Evolutionary conservation across 2,113 vertebrate genomes (phyloP).

Genomic region (Pipa parva): DNA sequence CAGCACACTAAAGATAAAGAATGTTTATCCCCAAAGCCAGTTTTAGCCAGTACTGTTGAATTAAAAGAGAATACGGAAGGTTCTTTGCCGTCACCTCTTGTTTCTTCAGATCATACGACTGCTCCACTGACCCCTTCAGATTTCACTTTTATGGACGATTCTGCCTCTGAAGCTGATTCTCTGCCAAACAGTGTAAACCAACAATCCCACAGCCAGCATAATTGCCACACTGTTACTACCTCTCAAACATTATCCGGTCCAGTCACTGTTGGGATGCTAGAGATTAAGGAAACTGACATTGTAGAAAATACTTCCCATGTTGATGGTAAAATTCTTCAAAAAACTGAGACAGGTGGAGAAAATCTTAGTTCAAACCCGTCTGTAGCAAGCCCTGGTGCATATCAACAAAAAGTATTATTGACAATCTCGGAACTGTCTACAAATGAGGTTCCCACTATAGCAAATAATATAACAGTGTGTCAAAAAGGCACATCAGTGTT

Average conservation of each 20-base stretch:
- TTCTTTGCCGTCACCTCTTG: slow-evolving; percentile 80
- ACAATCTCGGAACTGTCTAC: slow-evolving; percentile 46
- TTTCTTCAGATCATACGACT: slow-evolving; percentile 87
- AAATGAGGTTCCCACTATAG: slow-evolving; percentile 27
- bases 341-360: slow-evolving; percentile 36
- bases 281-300: slow-evolving; percentile 16
- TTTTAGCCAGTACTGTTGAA: slow-evolving; percentile 73
- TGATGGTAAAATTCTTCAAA: slow-evolving; percentile 49
- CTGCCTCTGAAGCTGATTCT: slow-evolving; percentile 80
- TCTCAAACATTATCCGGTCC: slow-evolving; percentile 66
- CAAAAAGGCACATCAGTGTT: slow-evolving; percentile 20
- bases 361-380: slow-evolving; percentile 43
- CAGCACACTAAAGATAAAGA: slow-evolving; percentile 52
- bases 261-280: slow-evolving; percentile 45
- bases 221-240: slow-evolving; percentile 63
- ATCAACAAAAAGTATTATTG: slow-evolving; percentile 48
- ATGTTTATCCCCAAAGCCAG: slow-evolving; percentile 53
- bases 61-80: slow-evolving; percentile 73
- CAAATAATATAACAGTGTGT: slow-evolving; percentile 30
- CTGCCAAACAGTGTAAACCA: slow-evolving; percentile 69
- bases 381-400: slow-evolving; percentile 51
- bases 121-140: slow-evolving; percentile 87
- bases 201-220: slow-evolving; percentile 55
- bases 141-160: slow-evolving; percentile 83
- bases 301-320: slow-evolving; percentile 39